Percentiles rank a stretch among this genome's conserved stretches.
These are phyloP conservation scores for Caenorhabditis zanzibari DNA, from an alignment of 2,888 invertebrate genomes.

Conservation along the genomic window DNA sequence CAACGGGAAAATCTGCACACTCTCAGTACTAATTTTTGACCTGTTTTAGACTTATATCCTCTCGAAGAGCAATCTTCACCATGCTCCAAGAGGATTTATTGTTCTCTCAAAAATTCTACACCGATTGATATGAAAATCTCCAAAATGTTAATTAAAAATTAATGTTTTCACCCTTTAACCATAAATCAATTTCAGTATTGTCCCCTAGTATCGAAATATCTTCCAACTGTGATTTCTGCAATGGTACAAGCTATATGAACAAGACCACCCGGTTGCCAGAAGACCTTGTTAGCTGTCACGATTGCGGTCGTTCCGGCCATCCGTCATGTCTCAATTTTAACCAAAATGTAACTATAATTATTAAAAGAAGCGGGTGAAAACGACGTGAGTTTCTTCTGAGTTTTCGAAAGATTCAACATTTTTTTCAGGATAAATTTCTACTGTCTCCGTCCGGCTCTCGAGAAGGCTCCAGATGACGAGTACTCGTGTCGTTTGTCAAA, in stretches of 20 bases:
- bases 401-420: too few relatives aligned
- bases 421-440: slow-evolving; percentile 97
- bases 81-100: too few relatives aligned
- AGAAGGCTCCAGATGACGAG: slow-evolving; percentile 93
- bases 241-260: slow-evolving; percentile 95
- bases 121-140: slow-evolving; percentile 59
- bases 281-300: slow-evolving; percentile 96
- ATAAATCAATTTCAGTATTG: slow-evolving; percentile 68
- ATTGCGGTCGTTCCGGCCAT: slow-evolving; percentile 98
- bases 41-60: too few relatives aligned
- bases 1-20: too few relatives aligned
- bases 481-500: slow-evolving; percentile 82
- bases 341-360: slow-evolving; percentile 97
- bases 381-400: slow-evolving; percentile 55
- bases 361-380: slow-evolving; percentile 93
- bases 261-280: slow-evolving; percentile 94
- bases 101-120: too few relatives aligned
- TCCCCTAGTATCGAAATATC: slow-evolving; percentile 78
- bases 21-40: too few relatives aligned
- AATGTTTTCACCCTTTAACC: background rate
- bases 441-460: slow-evolving; percentile 95
- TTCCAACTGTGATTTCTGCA: slow-evolving; percentile 97
- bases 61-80: too few relatives aligned
- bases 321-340: slow-evolving; percentile 99
- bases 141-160: too few relatives aligned